Evolutionary conservation across 2,113 vertebrate genomes (phyloP), one percentile per base, ranked within the genome.

Genomic region (Sarotherodon lohbergeri): DNA sequence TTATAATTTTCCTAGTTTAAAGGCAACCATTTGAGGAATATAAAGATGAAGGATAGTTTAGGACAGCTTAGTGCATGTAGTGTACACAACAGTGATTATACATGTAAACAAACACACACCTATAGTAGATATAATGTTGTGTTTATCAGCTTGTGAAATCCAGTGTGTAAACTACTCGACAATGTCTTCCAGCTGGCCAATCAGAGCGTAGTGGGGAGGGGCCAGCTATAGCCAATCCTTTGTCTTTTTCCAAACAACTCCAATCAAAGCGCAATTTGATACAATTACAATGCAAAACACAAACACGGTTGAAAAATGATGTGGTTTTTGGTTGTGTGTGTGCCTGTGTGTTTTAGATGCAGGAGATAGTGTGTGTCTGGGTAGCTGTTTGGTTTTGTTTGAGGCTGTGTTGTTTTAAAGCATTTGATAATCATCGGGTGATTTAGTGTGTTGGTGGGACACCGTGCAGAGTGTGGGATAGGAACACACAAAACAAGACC

Each of bases 241-340:
- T 63, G 48, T 66, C 71, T 56, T 80, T 84, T 81, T 54, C 68
- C 68, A 89, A 93, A 91, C 82, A 43, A 41, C 92, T 82, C 81
- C 81, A 95, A 94, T 95, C 93, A 89, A 88, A 82, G 66, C n/a
- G 41, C 88, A 92, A 94, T 95, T 94, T 94, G 39, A 89, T 87
- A 92, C 91, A 92, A 93, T 95, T 94, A 90, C 48, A 73, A 85
- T n/a, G 6, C 52, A 90, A 89, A 84, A 89, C 83, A 91, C 86
- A 94, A 94, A 90, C 85, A 90, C 3, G 48, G 73, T 46, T 90
- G 91, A 94, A 57, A 92, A 92, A 93, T 85, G 54, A 91, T 88
- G 90, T 86, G 91, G 89, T 89, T 80, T 89, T n/a, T 86, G 82
- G 80, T 79, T 86, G 86, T 84, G 89, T 90, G 87, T 83, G 80